Base-by-base conservation (phyloP, 2,888 invertebrate genomes). In the Seira sanloemensis region DNA sequence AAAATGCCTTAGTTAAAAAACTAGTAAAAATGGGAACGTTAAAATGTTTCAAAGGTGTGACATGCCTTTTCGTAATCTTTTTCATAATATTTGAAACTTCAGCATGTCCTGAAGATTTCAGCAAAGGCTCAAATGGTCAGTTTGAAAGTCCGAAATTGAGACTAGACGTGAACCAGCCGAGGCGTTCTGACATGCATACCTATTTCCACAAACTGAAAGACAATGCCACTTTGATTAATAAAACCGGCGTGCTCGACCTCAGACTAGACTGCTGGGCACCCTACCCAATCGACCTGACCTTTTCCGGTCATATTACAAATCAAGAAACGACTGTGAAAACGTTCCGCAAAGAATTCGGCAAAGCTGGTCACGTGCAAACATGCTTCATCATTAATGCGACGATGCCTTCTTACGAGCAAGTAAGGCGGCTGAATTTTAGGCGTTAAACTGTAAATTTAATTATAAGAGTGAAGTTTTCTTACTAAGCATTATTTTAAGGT, bases 381-480 rank as follows among this genome's bases (percentile, higher is more conserved):
- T 88, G 85, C 69, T 88, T 85, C 27, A 27, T 72, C 4, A 86
- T 88, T 4, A 88, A 88, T 74, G 86, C 84, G 2, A 88, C 85
- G 24, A 72, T 88, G 71, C 69, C 74, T 0, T 71, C 86, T 0
- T 85, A 80, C 68, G 86, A 88, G 58, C 82, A 88, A 77, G 83
- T 37, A 37, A 37, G n/a, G n/a, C n/a, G n/a, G n/a, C n/a, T n/a
- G n/a, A n/a, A n/a, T n/a, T n/a, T n/a, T n/a, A n/a, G n/a, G n/a
- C n/a, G n/a, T n/a, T n/a, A n/a, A n/a, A n/a, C n/a, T n/a, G n/a
- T n/a, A n/a, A n/a, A n/a, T n/a, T n/a, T n/a, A n/a, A n/a, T n/a
- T n/a, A n/a, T n/a, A n/a, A n/a, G n/a, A n/a, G n/a, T n/a, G n/a
- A n/a, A n/a, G n/a, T n/a, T n/a, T n/a, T n/a, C n/a, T n/a, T n/a